Conservation (phyloP, 2,797 vertebrate species). For the Naso thynnoides region DNA sequence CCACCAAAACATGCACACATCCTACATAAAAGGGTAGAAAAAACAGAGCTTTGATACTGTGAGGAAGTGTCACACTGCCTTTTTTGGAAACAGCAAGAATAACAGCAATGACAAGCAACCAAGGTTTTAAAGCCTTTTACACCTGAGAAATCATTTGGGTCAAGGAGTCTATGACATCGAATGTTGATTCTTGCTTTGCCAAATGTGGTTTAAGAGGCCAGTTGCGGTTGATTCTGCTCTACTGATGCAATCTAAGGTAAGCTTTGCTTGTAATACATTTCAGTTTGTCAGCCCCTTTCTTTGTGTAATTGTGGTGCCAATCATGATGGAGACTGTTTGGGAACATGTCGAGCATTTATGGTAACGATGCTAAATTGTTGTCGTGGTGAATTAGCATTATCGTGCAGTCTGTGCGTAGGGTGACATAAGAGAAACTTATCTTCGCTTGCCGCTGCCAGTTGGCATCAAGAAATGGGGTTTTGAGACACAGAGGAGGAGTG, state of each 20-base stretch:
- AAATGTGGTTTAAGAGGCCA: conserved; percentile 41
- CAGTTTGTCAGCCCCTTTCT: conserved; percentile 64
- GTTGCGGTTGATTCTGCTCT: conserved; percentile 43
- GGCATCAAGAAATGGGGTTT: conserved; percentile 73
- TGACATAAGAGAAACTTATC: conserved; percentile 76
- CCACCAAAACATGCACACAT: conserved; percentile 45
- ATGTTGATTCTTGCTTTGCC: conserved; percentile 40
- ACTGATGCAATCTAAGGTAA: conserved; percentile 75
- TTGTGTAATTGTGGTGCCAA: conserved; percentile 58
- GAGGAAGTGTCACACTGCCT: conserved; percentile 31
- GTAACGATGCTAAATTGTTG: conserved; percentile 73
- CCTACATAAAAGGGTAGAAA: conserved; percentile 41
- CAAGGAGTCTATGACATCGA: conserved; percentile 42
- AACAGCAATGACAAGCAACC: conserved; percentile 37
- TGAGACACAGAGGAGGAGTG: conserved; percentile 73
- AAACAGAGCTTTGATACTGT: conserved; percentile 58
- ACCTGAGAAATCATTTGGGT: conserved; percentile 50
- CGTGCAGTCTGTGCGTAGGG: conserved; percentile 65
- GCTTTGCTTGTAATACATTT: conserved; percentile 50
- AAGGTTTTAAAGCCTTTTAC: conserved; percentile 43
- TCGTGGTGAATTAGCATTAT: conserved; percentile 75
- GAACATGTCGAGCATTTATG: conserved; percentile 70
- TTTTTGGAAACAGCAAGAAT: conserved; percentile 37
- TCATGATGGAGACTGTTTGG: conserved; percentile 52
- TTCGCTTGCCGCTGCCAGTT: conserved; percentile 73